A percentile compares a stretch with the other conserved stretches of the same genome.
Evolutionary conservation across 2,797 vertebrate species (phyloP).

Genomic region (Sebastes trivittatus): DNA sequence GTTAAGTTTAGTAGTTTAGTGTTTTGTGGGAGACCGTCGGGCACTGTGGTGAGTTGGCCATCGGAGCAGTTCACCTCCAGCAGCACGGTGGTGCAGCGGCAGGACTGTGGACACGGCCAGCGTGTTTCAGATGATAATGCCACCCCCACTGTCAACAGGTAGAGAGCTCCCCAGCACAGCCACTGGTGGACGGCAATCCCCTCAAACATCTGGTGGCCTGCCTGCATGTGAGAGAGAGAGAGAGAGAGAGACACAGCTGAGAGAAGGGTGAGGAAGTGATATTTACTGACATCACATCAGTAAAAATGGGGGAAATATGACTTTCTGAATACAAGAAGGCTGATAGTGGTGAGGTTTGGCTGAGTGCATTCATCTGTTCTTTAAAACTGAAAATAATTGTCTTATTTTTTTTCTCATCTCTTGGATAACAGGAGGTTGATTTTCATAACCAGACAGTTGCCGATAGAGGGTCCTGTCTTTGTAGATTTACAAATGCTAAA

Average conservation of each 20-base stretch:
- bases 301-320: neutral
- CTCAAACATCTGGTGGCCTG: slow-evolving; percentile 78
- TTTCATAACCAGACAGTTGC: slow-evolving; percentile 55
- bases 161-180: slow-evolving; percentile 73
- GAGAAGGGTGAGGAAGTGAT: neutral
- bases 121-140: slow-evolving; percentile 52
- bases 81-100: slow-evolving; percentile 77
- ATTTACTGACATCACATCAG: neutral
- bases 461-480: neutral
- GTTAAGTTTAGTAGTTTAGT: slow-evolving; percentile 82
- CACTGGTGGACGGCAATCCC: slow-evolving; percentile 56
- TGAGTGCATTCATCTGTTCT: neutral
- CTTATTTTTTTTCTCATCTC: slow-evolving; percentile 20
- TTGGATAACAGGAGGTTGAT: slow-evolving; percentile 31
- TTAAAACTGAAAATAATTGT: neutral
- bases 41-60: slow-evolving; percentile 76
- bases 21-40: slow-evolving; percentile 74
- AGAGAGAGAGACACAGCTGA: slow-evolving; percentile 13
- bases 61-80: slow-evolving; percentile 83
- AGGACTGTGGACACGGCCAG: slow-evolving; percentile 79
- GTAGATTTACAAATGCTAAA: neutral
- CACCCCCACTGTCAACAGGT: slow-evolving; percentile 67
- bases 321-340: neutral
- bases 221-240: slow-evolving; percentile 46
- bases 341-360: neutral